phyloP scores from a whole-genome alignment of 2,888 invertebrate species.

The Laothoe populi region DNA sequence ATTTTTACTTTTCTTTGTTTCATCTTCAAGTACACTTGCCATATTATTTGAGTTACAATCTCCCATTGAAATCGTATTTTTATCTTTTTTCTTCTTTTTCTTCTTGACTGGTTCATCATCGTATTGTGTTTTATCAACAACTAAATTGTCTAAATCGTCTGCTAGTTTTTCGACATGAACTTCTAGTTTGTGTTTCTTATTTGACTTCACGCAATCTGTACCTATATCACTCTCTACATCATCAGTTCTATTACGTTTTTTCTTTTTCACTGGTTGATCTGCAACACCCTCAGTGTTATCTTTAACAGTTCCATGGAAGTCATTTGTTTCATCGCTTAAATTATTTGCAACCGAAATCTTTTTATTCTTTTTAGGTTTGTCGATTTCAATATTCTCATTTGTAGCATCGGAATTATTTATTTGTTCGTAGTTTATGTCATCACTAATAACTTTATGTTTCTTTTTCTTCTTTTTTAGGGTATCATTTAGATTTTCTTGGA shows the following conservation, averaged over 20 bases:
- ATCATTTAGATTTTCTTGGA: background rate
- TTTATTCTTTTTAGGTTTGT: constrained; percentile 23
- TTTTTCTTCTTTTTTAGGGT: background rate
- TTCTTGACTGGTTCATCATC: constrained; percentile 35
- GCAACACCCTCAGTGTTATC: constrained; percentile 26
- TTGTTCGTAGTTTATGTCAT: background rate
- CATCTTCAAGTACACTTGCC: background rate
- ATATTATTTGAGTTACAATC: background rate
- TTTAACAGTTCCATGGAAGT: constrained; percentile 25
- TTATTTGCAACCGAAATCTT: constrained; percentile 5
- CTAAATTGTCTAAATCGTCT: constrained; percentile 34
- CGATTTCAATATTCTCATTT: constrained; percentile 29
- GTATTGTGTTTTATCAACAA: constrained; percentile 28
- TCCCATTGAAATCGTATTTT: constrained; percentile 21
- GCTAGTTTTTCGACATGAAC: constrained; percentile 33
- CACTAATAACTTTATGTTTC: background rate
- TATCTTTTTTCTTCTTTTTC: constrained; percentile 48
- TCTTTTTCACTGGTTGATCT: constrained; percentile 33
- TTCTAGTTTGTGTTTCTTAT: constrained; percentile 47
- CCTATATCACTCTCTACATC: constrained; percentile 31
- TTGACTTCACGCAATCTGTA: constrained; percentile 33
- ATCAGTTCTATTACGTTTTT: constrained; percentile 32
- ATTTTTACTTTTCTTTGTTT: constrained; percentile 25
- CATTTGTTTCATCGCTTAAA: constrained; percentile 7
- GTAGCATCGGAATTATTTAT: too few relatives aligned